A percentile compares a stretch with the other conserved stretches of the same genome.
These are phyloP conservation scores for Lumbricus terrestris DNA, from an alignment of 2,888 invertebrate genomes.

Conservation along the genomic window DNA sequence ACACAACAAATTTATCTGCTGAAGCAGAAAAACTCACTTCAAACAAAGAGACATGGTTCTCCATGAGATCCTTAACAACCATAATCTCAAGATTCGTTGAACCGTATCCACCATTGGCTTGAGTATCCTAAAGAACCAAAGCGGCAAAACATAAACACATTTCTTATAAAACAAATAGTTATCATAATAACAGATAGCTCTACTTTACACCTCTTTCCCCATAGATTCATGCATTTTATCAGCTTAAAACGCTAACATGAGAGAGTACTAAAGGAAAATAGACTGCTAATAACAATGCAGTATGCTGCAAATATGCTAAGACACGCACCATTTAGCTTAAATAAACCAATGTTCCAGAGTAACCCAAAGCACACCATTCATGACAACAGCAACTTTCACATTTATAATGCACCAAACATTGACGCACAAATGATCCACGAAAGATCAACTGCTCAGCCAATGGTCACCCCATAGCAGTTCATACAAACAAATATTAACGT, in stretches of 20 bases:
- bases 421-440: background rate
- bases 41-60: constrained; percentile 75
- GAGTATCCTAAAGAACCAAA: background rate
- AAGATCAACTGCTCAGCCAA: background rate
- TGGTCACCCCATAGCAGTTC: background rate
- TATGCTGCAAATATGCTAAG: no score
- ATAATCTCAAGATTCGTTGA: constrained; percentile 61
- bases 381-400: background rate
- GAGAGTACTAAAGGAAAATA: no score
- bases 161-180: background rate
- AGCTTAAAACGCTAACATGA: background rate
- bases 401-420: background rate
- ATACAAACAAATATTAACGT: background rate
- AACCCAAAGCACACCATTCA: background rate
- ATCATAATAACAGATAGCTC: background rate
- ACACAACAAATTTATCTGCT: background rate
- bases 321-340: background rate
- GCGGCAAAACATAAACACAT: background rate
- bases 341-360: background rate
- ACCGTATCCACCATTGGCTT: constrained; percentile 58
- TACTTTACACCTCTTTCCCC: background rate
- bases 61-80: constrained; percentile 76
- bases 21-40: constrained; percentile 57
- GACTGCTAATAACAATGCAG: no score
- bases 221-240: background rate